Evolutionary conservation across 2,888 invertebrate genomes (phyloP).

Genomic region (Mesorhabditis belari): DNA sequence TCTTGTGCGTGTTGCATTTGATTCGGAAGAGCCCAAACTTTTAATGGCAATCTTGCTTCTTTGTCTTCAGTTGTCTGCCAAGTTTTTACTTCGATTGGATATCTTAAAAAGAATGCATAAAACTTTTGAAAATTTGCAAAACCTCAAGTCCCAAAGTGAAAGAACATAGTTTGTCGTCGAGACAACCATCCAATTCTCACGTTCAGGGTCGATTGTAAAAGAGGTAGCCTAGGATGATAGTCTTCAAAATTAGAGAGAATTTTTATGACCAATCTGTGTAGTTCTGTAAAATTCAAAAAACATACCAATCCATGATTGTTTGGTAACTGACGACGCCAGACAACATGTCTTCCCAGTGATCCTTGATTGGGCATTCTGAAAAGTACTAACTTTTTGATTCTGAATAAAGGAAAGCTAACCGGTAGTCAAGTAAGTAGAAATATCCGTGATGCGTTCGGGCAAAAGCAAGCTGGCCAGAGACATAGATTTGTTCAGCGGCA

Average conservation of each 20-base stretch:
- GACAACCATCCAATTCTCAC: conserved; percentile 44
- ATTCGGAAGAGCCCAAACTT: too few species aligned
- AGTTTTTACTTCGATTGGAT: too few species aligned
- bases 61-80: too few species aligned
- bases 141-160: conserved; percentile 44
- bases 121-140: too few species aligned
- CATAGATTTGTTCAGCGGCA: conserved; percentile 24
- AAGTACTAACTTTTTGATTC: not conserved
- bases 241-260: not conserved
- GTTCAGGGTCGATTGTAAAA: conserved; percentile 41
- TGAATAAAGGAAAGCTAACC: conserved; percentile 13
- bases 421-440: conserved; percentile 39
- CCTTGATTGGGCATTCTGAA: conserved; percentile 12
- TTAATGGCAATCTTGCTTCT: too few species aligned
- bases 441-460: conserved; percentile 39
- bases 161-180: conserved; percentile 28
- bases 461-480: conserved; percentile 22
- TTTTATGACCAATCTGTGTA: not conserved
- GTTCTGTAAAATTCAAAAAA: not conserved
- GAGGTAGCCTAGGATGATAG: conserved; percentile 19
- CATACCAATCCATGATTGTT: conserved; percentile 14
- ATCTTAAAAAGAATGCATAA: too few species aligned
- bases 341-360: conserved; percentile 20
- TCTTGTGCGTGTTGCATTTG: too few species aligned
- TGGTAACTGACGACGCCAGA: conserved; percentile 19